phyloP scores from a whole-genome alignment of 2,888 invertebrate genomes.

The Lepas anatifera region DNA sequence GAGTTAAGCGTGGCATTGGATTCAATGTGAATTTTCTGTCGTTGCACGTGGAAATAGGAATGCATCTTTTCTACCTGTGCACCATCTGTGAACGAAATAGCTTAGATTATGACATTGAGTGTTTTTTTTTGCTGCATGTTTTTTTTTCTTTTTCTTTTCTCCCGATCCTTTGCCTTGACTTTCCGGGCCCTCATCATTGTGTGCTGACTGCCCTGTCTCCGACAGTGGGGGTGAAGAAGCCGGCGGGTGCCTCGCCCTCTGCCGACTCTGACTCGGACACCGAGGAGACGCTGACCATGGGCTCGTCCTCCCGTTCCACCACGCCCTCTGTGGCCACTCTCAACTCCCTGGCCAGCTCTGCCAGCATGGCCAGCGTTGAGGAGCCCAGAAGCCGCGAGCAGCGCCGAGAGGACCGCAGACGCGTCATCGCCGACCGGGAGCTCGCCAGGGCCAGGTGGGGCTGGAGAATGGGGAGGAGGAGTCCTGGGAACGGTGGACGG shows the following conservation, averaged over 20 bases:
- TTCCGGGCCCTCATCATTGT: not conserved
- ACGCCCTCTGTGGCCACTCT: slow-evolving; percentile 24
- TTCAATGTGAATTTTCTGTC: too few relatives aligned
- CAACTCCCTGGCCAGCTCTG: slow-evolving; percentile 13
- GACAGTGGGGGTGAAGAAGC: slow-evolving; percentile 14
- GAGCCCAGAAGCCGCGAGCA: slow-evolving; percentile 20
- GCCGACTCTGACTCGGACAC: slow-evolving; percentile 31
- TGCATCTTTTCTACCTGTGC: too few relatives aligned
- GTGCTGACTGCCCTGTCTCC: too few relatives aligned
- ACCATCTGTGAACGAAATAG: too few relatives aligned
- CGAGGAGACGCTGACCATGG: slow-evolving; percentile 26
- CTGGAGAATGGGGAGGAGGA: too few relatives aligned
- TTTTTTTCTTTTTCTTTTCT: not conserved
- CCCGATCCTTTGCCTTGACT: not conserved
- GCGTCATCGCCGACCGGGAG: slow-evolving; percentile 24
- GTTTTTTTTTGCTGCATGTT: too few relatives aligned
- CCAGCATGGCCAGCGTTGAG: not conserved
- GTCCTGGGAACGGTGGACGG: too few relatives aligned
- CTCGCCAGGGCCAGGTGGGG: slow-evolving; percentile 13
- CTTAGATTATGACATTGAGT: too few relatives aligned
- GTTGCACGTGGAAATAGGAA: too few relatives aligned
- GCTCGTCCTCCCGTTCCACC: slow-evolving; percentile 26
- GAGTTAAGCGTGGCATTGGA: too few relatives aligned
- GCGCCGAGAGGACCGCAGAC: slow-evolving; percentile 24
- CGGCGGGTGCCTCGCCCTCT: slow-evolving; percentile 9